Evolutionary conservation across 2,888 invertebrate genomes (phyloP).

Genomic region (Spatulosminthurus flaviceps): DNA sequence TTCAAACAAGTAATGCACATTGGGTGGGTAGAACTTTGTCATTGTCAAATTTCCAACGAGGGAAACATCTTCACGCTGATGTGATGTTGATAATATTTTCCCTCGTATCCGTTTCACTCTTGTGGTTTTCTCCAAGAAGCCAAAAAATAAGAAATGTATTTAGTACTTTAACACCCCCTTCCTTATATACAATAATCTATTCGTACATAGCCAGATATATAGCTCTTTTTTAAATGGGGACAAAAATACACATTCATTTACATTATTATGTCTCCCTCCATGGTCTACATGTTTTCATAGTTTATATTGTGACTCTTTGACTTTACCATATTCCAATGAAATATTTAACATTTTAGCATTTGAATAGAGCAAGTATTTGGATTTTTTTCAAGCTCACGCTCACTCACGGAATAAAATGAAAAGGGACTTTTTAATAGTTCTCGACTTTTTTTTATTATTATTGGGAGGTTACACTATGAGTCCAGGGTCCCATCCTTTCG

Average conservation of each 20-base stretch:
- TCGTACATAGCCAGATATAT: no score
- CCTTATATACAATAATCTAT: no score
- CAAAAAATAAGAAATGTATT: conserved; percentile 4
- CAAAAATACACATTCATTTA: not conserved
- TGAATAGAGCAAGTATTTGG: conserved; percentile 39
- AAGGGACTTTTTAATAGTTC: conserved; percentile 20
- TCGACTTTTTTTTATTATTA: not conserved
- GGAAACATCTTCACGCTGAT: conserved; percentile 49
- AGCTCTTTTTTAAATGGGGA: no score
- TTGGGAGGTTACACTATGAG: conserved; percentile 7
- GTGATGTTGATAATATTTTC: conserved; percentile 50
- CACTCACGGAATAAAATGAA: conserved; percentile 19
- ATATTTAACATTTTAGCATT: conserved; percentile 44
- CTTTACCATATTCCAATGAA: conserved; percentile 39
- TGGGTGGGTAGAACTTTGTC: conserved; percentile 44
- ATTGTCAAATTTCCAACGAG: conserved; percentile 48
- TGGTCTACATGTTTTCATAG: not conserved
- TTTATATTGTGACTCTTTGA: conserved; percentile 14
- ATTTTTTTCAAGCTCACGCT: no score
- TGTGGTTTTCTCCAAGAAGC: conserved; percentile 6
- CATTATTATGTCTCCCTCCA: conserved; percentile 15
- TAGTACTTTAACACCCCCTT: not conserved
- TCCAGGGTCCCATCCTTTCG: not conserved
- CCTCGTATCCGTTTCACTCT: conserved; percentile 32
- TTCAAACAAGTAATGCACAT: not conserved